Percentiles rank a stretch among this genome's conserved stretches.
Conservation (phyloP, 2,888 invertebrate genomes). For the Polylopha cassiicola region DNA sequence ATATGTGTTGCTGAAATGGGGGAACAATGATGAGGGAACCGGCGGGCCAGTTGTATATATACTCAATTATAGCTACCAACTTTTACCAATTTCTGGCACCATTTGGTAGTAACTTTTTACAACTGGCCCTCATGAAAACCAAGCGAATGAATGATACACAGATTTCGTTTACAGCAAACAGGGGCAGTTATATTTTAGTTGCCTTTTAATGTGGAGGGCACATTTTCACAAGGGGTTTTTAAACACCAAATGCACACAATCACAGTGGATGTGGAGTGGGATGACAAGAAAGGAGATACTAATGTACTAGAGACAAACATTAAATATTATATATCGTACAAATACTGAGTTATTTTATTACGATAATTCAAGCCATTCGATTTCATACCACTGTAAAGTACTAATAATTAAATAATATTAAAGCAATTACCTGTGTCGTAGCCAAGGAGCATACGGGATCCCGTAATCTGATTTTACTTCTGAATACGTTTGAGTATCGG, state of each 20-base stretch:
- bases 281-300: constrained; percentile 15
- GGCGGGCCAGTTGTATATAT: constrained; percentile 46
- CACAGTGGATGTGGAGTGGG: constrained; percentile 12
- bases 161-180: constrained; percentile 32
- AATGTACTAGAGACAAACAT: constrained; percentile 22
- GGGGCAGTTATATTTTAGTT: too few relatives aligned
- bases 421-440: constrained; percentile 83
- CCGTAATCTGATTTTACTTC: constrained; percentile 87
- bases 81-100: not conserved
- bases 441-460: constrained; percentile 90
- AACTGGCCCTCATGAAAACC: constrained; percentile 54
- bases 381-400: constrained; percentile 20
- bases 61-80: not conserved
- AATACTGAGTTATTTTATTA: constrained; percentile 8
- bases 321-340: constrained; percentile 20
- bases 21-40: constrained; percentile 55
- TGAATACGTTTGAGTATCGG: constrained; percentile 88
- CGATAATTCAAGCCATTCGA: constrained; percentile 32
- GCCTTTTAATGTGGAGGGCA: not conserved
- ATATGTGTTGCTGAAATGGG: constrained; percentile 81
- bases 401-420: constrained; percentile 14
- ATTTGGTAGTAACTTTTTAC: constrained; percentile 25
- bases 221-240: constrained; percentile 2
- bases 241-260: constrained; percentile 23
- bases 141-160: constrained; percentile 47